A percentile compares a stretch with the other conserved stretches of the same genome.
These are phyloP conservation scores for Aphyosemion australe DNA, from an alignment of 2,113 vertebrate species.

Conservation along the genomic window DNA sequence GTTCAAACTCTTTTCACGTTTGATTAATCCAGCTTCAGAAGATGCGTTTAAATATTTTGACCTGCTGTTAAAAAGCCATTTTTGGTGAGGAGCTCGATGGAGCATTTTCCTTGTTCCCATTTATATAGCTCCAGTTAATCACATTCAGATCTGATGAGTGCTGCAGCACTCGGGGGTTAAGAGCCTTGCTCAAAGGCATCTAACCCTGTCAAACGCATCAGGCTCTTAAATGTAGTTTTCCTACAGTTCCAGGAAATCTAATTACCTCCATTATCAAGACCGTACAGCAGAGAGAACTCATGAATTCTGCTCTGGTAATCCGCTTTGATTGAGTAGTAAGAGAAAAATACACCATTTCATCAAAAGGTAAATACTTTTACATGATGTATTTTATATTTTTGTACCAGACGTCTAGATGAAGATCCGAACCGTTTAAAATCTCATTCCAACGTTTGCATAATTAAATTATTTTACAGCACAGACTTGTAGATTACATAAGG, in stretches of 20 bases:
- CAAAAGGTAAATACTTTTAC: too few relatives aligned
- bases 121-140: background rate
- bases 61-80: too few relatives aligned
- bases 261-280: conserved; percentile 15
- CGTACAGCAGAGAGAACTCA: conserved; percentile 16
- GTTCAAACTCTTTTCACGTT: background rate
- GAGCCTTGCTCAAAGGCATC: background rate
- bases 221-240: background rate
- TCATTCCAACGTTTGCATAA: too few relatives aligned
- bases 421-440: too few relatives aligned
- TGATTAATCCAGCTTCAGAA: background rate
- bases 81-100: too few relatives aligned
- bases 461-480: too few relatives aligned
- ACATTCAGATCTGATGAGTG: background rate
- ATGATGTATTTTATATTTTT: too few relatives aligned
- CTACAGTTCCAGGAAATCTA: background rate
- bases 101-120: background rate
- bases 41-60: background rate
- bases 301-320: background rate
- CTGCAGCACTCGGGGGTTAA: background rate
- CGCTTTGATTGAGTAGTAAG: background rate
- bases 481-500: too few relatives aligned
- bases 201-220: conserved; percentile 5
- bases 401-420: too few relatives aligned
- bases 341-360: too few relatives aligned